Evolutionary conservation across 1,140 invertebrate species (phyloP).

Genomic region (Mesaphorura yosii): DNA sequence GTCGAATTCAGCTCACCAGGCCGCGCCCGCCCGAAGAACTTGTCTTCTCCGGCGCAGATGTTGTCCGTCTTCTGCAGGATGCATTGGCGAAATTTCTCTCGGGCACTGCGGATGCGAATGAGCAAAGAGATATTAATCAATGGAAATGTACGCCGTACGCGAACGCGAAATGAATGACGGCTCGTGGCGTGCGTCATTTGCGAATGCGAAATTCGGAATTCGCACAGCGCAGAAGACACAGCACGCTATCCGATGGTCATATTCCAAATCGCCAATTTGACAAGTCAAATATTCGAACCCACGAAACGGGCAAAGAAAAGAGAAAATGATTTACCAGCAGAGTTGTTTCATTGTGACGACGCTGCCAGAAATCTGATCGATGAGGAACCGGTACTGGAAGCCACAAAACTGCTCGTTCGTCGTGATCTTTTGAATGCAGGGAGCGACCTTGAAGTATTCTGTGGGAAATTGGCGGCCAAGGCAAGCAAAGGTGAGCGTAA

Average conservation of each 20-base stretch:
- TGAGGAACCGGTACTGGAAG: constrained; percentile 27
- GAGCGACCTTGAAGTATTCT: constrained; percentile 23
- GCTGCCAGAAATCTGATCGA: constrained; percentile 24
- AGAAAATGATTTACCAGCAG: constrained; percentile 24
- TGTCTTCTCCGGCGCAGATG: constrained; percentile 15
- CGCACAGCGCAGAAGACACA: too few relatives aligned
- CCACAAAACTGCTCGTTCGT: constrained; percentile 26
- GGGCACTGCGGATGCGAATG: constrained; percentile 13
- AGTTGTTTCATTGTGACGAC: constrained; percentile 26
- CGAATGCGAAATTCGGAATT: too few relatives aligned
- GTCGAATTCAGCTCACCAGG: constrained; percentile 12
- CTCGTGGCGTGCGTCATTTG: too few relatives aligned
- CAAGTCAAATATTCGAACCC: too few relatives aligned
- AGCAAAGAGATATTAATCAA: not conserved
- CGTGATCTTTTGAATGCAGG: constrained; percentile 28
- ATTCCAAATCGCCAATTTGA: too few relatives aligned
- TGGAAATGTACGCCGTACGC: too few relatives aligned
- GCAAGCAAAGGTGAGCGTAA: not conserved
- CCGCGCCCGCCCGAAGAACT: not conserved
- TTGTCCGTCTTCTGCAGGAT: constrained; percentile 19
- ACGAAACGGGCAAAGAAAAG: not conserved
- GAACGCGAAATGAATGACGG: too few relatives aligned
- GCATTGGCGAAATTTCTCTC: constrained; percentile 20
- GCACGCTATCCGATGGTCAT: too few relatives aligned
- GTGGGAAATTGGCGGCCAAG: not conserved